A percentile compares a stretch with the other conserved stretches of the same genome.
Evolutionary conservation across 2,113 vertebrate species (phyloP).

Genomic region (Athene noctua): DNA sequence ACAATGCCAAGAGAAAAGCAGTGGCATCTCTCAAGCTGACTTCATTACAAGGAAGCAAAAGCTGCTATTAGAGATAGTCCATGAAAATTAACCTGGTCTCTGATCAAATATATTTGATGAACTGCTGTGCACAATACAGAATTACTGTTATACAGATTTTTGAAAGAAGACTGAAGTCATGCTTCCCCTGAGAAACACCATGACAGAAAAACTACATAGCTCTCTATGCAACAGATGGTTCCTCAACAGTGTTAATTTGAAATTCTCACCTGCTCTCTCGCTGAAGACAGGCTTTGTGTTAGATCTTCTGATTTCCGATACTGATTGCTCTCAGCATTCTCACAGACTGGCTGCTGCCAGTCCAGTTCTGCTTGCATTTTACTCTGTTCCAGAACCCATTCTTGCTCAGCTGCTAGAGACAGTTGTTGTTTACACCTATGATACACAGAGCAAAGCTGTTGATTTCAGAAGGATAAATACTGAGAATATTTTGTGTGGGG

Average conservation of each 20-base stretch:
- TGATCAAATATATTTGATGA: not conserved
- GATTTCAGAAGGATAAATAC: not conserved
- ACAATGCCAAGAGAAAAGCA: not conserved
- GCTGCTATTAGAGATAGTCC: not conserved
- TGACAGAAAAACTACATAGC: not conserved
- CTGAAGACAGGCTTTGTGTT: slow-evolving; percentile 69
- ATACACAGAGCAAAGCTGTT: not conserved
- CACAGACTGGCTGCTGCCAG: slow-evolving; percentile 76
- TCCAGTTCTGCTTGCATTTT: slow-evolving; percentile 77
- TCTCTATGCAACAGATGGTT: not conserved
- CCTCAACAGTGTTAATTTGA: not conserved
- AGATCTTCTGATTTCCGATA: slow-evolving; percentile 77
- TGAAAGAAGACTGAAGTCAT: not conserved
- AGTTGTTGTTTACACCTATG: slow-evolving; percentile 82
- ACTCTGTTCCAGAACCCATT: slow-evolving; percentile 73
- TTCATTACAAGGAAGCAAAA: not conserved
- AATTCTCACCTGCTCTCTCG: slow-evolving; percentile 77
- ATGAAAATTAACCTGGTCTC: not conserved
- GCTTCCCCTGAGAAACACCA: not conserved
- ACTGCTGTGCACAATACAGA: not conserved
- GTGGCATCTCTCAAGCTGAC: not conserved
- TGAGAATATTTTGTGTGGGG: not conserved
- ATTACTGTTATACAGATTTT: not conserved
- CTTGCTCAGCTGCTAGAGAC: slow-evolving; percentile 64
- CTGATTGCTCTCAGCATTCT: slow-evolving; percentile 65